These are phyloP conservation scores for Aplochiton taeniatus DNA, from an alignment of 2,797 vertebrate genomes.

Conservation along the genomic window DNA sequence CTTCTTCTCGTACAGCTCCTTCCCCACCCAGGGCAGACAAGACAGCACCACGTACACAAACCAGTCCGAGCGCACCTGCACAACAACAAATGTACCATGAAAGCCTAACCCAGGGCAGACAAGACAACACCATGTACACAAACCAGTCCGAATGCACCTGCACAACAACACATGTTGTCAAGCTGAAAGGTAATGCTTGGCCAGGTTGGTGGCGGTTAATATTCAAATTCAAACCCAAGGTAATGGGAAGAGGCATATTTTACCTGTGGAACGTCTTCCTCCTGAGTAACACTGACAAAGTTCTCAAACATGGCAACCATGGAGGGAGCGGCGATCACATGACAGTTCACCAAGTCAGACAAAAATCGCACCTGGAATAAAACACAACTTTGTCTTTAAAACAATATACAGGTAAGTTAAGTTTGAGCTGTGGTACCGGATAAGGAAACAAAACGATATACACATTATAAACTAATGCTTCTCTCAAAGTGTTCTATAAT, in stretches of 20 bases:
- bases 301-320: conserved; percentile 99
- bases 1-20: conserved; percentile 98
- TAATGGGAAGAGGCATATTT: conserved; percentile 36
- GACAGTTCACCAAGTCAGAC: conserved; percentile 96
- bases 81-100: background rate
- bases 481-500: too few relatives aligned
- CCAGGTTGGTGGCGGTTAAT: too few relatives aligned
- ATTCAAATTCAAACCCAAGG: too few relatives aligned
- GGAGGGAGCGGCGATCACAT: conserved; percentile 96
- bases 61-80: conserved; percentile 95
- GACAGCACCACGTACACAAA: conserved; percentile 93
- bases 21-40: conserved; percentile 97
- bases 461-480: background rate
- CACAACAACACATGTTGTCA: background rate
- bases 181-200: too few relatives aligned
- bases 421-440: too few relatives aligned
- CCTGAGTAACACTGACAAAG: conserved; percentile 94
- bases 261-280: conserved; percentile 97
- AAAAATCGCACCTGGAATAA: conserved; percentile 88
- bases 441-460: background rate
- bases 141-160: conserved; percentile 98
- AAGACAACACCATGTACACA: conserved; percentile 90
- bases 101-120: conserved; percentile 88
- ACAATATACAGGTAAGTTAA: too few relatives aligned
- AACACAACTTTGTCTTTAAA: too few relatives aligned